These are phyloP conservation scores for Equus przewalskii DNA, from an alignment of 2,113 vertebrate genomes.

Conservation along the genomic window DNA sequence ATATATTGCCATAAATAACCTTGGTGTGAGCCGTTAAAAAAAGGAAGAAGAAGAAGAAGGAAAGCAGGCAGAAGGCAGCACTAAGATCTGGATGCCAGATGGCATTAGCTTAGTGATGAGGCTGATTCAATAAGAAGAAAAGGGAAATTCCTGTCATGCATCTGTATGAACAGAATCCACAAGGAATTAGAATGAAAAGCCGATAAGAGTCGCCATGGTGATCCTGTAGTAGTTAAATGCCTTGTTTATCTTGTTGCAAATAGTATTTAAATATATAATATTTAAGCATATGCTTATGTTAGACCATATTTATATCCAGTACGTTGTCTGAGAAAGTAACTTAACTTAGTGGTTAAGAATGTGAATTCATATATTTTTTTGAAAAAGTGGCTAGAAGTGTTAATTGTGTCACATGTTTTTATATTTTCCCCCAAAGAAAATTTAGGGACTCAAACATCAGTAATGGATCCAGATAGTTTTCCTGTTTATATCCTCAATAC, in stretches of 20 bases:
- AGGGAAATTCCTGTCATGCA: slow-evolving; percentile 87
- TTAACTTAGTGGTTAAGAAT: slow-evolving; percentile 69
- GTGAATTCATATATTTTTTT: not conserved
- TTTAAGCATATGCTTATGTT: slow-evolving; percentile 37
- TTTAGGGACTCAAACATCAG: slow-evolving; percentile 36
- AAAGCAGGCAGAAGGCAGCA: slow-evolving; percentile 75
- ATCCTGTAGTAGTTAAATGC: slow-evolving; percentile 7
- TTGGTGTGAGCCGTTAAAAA: slow-evolving; percentile 66
- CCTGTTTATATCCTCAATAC: not conserved
- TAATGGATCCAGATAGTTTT: not conserved
- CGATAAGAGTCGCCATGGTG: not conserved
- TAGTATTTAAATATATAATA: slow-evolving; percentile 41
- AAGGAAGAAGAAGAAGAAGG: not conserved
- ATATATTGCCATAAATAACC: slow-evolving; percentile 86
- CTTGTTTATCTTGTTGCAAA: slow-evolving; percentile 65
- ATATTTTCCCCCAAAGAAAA: slow-evolving; percentile 61
- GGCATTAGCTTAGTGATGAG: slow-evolving; percentile 84
- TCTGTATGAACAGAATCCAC: slow-evolving; percentile 62
- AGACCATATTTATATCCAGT: slow-evolving; percentile 57
- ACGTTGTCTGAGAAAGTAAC: slow-evolving; percentile 66
- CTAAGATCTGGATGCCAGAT: slow-evolving; percentile 92
- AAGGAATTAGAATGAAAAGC: slow-evolving; percentile 68
- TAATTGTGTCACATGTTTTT: slow-evolving; percentile 50
- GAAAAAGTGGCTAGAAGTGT: slow-evolving; percentile 56
- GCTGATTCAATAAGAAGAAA: slow-evolving; percentile 79